Conservation (phyloP, 2,888 invertebrate genomes). For the Sipunculus nudus region DNA sequence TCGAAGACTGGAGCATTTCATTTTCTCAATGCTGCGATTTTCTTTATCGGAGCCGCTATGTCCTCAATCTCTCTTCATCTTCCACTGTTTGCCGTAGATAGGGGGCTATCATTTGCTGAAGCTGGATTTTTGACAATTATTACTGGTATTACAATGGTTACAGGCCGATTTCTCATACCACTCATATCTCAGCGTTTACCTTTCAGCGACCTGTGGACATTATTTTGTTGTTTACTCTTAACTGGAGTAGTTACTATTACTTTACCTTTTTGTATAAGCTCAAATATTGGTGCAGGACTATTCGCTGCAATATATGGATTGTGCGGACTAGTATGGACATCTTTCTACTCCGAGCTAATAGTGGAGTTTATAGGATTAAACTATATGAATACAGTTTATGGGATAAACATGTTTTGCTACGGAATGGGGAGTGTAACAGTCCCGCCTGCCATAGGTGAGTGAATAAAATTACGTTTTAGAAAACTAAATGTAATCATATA, state of each 20-base stretch:
- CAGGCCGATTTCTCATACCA: no score
- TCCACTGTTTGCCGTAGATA: neutral
- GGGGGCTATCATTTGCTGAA: neutral
- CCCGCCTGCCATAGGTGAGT: slow-evolving; percentile 10
- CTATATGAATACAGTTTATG: slow-evolving; percentile 4
- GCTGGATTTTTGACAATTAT: slow-evolving; percentile 1
- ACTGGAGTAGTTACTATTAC: no score
- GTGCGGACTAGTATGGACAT: slow-evolving; percentile 13
- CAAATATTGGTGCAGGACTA: neutral
- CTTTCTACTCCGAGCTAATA: slow-evolving; percentile 2
- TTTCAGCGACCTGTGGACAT: no score
- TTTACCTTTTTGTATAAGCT: no score
- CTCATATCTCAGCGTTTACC: no score
- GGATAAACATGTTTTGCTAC: slow-evolving; percentile 8
- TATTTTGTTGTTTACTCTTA: no score
- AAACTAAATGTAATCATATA: no score
- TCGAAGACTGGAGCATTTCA: no score
- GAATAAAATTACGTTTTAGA: no score
- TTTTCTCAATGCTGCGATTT: no score
- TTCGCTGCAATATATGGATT: slow-evolving; percentile 8
- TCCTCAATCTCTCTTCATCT: slow-evolving; percentile 7
- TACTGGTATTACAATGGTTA: no score
- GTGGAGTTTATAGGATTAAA: slow-evolving; percentile 8
- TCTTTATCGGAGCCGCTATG: slow-evolving; percentile 5
- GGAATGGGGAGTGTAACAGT: slow-evolving; percentile 4